Base-by-base conservation (phyloP, 1,140 invertebrate genomes). In the Cydia amplana region DNA sequence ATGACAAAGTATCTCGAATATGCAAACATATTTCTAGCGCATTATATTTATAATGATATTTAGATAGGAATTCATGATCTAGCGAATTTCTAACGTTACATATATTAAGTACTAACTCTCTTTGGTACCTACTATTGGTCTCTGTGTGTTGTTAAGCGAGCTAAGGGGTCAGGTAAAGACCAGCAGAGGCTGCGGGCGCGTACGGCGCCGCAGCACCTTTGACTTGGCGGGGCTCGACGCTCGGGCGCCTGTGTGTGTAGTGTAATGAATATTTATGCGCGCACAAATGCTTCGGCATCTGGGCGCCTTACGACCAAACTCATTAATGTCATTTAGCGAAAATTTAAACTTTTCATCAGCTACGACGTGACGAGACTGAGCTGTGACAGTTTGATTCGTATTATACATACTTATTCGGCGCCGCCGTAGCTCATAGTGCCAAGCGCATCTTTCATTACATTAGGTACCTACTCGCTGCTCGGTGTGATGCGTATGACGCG, bases 331-430 rank as follows among this genome's bases (percentile, higher is more conserved):
- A 78, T 83, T 87, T 88, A 87, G 77, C 85, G 83, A 86, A 86
- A 88, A 87, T 88, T 86, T 89, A 87, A 89, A 85, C 83, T 89
- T 89, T 86, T 89, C 83, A 88, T 23, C 90, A 87, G 87, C 81
- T 79, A 32, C 76, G 63, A 87, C 87, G 85, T 90, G 88, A 87
- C 70, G 70, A 63, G 88, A 88, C 79, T 91, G 74, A 75, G 55
- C 74, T 75, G 77, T 80, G 75, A 79, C 75, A 75, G 75, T 74
- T 85, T 87, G 79, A 89, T 87, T 86, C 16, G 55, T 60, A 60
- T 60, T 60, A 7, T 9, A 12, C 55, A 60, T 60, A 60, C 7
- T 23, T 23, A 60, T 23, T 60, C 20, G 55, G 55, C 20, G n/a
- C 16, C 16, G 49, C 16, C 4, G n/a, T 51, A 51, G 49, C 16